phyloP scores from a whole-genome alignment of 2,888 invertebrate species.

The Sarcophaga subvicina region DNA sequence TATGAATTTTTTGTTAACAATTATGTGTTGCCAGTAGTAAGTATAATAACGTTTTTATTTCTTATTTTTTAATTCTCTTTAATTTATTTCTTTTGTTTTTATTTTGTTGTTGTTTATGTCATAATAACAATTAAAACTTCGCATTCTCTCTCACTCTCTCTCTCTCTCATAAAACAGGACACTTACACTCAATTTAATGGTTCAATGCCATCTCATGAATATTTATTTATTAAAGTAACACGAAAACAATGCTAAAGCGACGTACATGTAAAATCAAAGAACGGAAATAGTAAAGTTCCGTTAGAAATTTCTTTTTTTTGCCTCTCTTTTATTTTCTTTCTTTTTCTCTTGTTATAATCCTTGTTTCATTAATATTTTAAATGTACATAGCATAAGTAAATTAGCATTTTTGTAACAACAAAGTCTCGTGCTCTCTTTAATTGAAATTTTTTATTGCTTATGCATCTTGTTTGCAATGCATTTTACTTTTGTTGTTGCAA shows the following conservation, averaged over 20 bases:
- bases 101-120: not conserved
- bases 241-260: not conserved
- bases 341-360: too few species aligned
- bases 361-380: too few species aligned
- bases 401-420: too few species aligned
- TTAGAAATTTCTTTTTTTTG: too few species aligned
- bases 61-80: not conserved
- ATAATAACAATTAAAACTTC: not conserved
- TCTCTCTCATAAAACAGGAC: conserved; percentile 68
- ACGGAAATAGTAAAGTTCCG: too few species aligned
- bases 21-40: not conserved
- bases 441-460: too few species aligned
- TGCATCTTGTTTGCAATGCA: too few species aligned
- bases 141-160: not conserved
- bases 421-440: too few species aligned
- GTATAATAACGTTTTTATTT: not conserved
- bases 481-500: too few species aligned
- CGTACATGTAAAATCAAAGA: conserved; percentile 39
- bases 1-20: conserved; percentile 43
- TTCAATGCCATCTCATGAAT: conserved; percentile 79
- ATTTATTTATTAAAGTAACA: conserved; percentile 70
- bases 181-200: conserved; percentile 78
- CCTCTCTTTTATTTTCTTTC: too few species aligned
- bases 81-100: not conserved
- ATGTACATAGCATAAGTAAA: too few species aligned